Base-by-base conservation (phyloP, 2,797 vertebrate genomes). In the Aulostomus chinensis region DNA sequence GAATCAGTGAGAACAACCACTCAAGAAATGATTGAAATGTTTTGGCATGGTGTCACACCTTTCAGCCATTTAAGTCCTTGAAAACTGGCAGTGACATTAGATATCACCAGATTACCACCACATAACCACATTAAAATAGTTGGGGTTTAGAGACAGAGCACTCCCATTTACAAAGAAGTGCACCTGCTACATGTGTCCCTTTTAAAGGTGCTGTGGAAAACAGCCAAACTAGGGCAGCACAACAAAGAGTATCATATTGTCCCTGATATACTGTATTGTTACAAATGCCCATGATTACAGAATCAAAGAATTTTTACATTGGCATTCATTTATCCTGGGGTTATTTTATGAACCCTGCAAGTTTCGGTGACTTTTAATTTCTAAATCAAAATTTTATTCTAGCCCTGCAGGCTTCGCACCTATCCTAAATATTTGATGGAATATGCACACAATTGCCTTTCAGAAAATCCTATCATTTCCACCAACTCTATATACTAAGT, bases 101-200 rank as follows among this genome's bases (percentile, higher is more conserved):
- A n/a, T n/a, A 62, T 83, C 68, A 81, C 84, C 67, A 83, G 83
- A 77, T 79, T 79, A 76, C 76, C 39, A 15, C 62, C 46, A 65
- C 75, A 60, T 52, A 55, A 74, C 62, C 69, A 65, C 72, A 78
- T 63, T 58, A 77, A 70, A 66, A 49, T 49, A 60, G 45, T 36
- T 73, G 35, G 38, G 43, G 52, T 67, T 75, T 68, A 20, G 28
- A 69, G 41, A 45, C 55, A 49, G 1, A 17, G 26, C 33, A 51
- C 46, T 60, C 55, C 73, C 47, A 11, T 73, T 75, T 68, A 69
- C 68, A 79, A 63, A 48, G 42, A 63, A 40, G 48, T 42, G 58
- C 69, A 78, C 70, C 83, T 83, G 75, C 57, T 12, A 40, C 67
- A 76, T 12, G n/a, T 46, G 68, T 58, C 21, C 31, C n/a, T n/a